Base-by-base conservation (phyloP, 2,888 invertebrate genomes). In the Drosophila barbarae region DNA sequence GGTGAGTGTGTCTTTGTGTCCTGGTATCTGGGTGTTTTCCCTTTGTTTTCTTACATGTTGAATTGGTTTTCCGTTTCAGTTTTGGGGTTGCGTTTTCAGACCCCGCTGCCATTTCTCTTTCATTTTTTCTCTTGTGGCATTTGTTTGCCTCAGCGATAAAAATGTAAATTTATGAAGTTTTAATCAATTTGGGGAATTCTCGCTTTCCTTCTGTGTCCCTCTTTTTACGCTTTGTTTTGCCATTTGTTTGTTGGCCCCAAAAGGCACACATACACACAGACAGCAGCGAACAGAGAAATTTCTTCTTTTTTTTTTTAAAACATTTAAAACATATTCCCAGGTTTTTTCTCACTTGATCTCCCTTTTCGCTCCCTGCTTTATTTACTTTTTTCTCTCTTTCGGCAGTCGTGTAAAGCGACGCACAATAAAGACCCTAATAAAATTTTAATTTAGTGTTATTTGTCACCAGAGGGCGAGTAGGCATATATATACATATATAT, bases 151-250 rank as follows among this genome's bases (percentile, higher is more conserved):
- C 72, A 67, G 71, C 81, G 81, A 82, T 82, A 82, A 83, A 82
- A 81, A 83, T 82, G 82, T 77, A 79, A 82, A 83, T 82, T 82
- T 82, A 82, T 82, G 83, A 82, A 82, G 81, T 82, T 82, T 82
- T 82, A 82, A 82, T 82, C 82, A 82, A 82, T 83, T 82, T 82
- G 81, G 83, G 83, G 81, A 83, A 77, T 83, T 73, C 80, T 61
- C 65, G 66, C 69, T 69, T 44, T 58, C 60, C 26, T 46, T 47
- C 36, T 23, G n/a, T 34, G 53, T 38, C 61, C 26, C 49, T 18
- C 30, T 65, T 57, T 54, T 72, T 46, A 69, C 60, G 44, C 50
- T 47, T 60, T 54, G 44, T 60, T 57, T 32, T 42, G 38, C 18
- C 36, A 32, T 68, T 71, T 51, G 39, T 59, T 52, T 52, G 53